Evolutionary conservation across 2,797 vertebrate genomes (phyloP), one percentile per base, ranked within the genome.

Genomic region (Rhincodon typus): DNA sequence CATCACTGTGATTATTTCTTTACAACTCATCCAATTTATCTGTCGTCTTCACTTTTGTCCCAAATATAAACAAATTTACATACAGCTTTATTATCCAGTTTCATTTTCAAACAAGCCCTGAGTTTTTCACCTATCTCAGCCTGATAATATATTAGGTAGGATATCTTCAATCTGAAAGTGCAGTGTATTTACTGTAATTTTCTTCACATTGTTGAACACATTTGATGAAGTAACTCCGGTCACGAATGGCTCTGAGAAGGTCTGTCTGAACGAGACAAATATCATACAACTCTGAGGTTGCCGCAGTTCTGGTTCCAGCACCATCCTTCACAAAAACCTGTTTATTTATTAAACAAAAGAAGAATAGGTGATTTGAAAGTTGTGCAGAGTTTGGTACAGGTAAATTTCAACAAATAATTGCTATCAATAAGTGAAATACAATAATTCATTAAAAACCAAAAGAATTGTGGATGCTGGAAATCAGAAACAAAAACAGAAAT

Each of bases 231-330:
- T 99, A 99, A 96, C 96, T 96, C 6, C 97, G 97, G 7, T 99
- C 97, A 0, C 98, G 97, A 57, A 99, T 98, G 96, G 98, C 99
- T 95, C 96, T 97, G 86, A 99, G 98, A 94, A 99, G 98, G 96
- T 99, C 96, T 0, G 97, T 98, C 97, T 98, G 98, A 96, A 99
- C 97, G 96, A 99, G 96, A 34, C 98, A 97, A 95, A 99, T 0
- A 84, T 98, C 97, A 0, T 98, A 98, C 17, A 99, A 97, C 97
- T 99, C 98, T 0, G 97, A 97, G 42, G 97, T 98, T 96, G 96
- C 97, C 27, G 96, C 97, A 0, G 93, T 96, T 25, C 97, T 98
- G 21, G 97, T 97, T 96, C 97, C 97, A 0, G 96, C 34, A 25
- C 97, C 96, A 42, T 96, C 97, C 0, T 0, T 96, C 57, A 97